A percentile compares a stretch with the other conserved stretches of the same genome.
These are phyloP conservation scores for Notothenia rossii DNA, from an alignment of 2,113 vertebrate genomes.

Conservation along the genomic window DNA sequence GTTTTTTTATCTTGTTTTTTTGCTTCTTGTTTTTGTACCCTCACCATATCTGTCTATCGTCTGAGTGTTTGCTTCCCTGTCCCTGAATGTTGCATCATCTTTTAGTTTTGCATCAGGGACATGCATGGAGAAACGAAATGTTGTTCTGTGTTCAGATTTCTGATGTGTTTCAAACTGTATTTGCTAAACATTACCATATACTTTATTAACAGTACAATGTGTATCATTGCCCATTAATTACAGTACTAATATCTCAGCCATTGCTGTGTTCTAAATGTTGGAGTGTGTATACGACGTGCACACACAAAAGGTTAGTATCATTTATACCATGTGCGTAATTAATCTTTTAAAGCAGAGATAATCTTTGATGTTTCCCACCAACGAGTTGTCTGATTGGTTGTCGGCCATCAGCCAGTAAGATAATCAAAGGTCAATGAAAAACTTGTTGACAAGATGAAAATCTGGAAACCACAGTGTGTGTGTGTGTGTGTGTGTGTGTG, in stretches of 20 bases:
- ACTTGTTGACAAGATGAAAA: slow-evolving; percentile 52
- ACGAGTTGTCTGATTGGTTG: slow-evolving; percentile 41
- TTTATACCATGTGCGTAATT: slow-evolving; percentile 33
- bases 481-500: slow-evolving; percentile 3
- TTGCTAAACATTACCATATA: neutral
- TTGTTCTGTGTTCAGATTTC: neutral
- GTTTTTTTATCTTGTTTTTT: neutral
- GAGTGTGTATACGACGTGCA: neutral
- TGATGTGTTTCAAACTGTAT: neutral
- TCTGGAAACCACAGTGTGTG: slow-evolving; percentile 11
- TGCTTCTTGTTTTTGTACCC: neutral
- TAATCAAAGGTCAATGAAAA: slow-evolving; percentile 65
- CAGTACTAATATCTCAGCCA: neutral
- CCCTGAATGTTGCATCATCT: neutral
- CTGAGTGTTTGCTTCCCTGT: neutral
- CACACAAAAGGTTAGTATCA: slow-evolving; percentile 19
- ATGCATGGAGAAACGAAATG: neutral
- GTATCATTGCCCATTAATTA: neutral
- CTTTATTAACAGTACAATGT: neutral
- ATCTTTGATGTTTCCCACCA: slow-evolving; percentile 43
- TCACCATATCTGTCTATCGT: too few relatives aligned
- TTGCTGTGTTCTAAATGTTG: neutral
- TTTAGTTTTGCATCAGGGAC: neutral
- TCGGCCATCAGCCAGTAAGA: slow-evolving; percentile 41
- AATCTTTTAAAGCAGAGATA: slow-evolving; percentile 30